Percentiles rank a stretch among this genome's conserved stretches.
These are phyloP conservation scores for Drosophila pegasa DNA, from an alignment of 2,888 invertebrate species.

Conservation along the genomic window DNA sequence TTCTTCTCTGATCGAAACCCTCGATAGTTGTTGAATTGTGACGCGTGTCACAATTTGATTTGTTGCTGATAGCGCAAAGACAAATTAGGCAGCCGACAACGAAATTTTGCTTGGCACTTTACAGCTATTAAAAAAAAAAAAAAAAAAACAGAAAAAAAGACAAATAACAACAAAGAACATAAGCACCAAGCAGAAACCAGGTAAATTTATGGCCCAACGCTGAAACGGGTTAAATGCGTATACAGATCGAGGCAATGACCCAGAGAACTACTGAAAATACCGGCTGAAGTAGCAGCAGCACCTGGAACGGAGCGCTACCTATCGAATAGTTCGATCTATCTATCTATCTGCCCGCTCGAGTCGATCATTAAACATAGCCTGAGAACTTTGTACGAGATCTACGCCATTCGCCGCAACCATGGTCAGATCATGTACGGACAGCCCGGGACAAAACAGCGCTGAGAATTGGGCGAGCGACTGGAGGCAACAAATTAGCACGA, in stretches of 20 bases:
- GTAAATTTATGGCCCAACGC: slow-evolving; percentile 56
- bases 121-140: slow-evolving; percentile 39
- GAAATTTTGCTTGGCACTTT: slow-evolving; percentile 64
- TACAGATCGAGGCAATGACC: slow-evolving; percentile 65
- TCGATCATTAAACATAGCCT: slow-evolving; percentile 21
- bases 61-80: slow-evolving; percentile 51
- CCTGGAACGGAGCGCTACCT: slow-evolving; percentile 17
- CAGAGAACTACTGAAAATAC: slow-evolving; percentile 65
- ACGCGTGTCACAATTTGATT: slow-evolving; percentile 50
- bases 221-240: slow-evolving; percentile 52
- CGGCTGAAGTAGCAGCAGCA: slow-evolving; percentile 9
- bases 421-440: slow-evolving; percentile 1
- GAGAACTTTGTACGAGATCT: slow-evolving; percentile 48
- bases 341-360: slow-evolving; percentile 12
- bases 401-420: slow-evolving; percentile 21
- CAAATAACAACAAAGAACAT: slow-evolving; percentile 22
- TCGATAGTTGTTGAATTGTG: slow-evolving; percentile 25
- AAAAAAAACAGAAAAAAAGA: too few species aligned
- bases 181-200: slow-evolving; percentile 13
- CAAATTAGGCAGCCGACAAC: slow-evolving; percentile 58
- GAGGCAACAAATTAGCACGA: slow-evolving; percentile 67
- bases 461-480: slow-evolving; percentile 29
- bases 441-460: slow-evolving; percentile 7
- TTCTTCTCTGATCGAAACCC: slow-evolving; percentile 16
- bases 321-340: slow-evolving; percentile 3